These are phyloP conservation scores for Folsomia manolachei DNA, from an alignment of 2,888 invertebrate genomes.

Conservation along the genomic window DNA sequence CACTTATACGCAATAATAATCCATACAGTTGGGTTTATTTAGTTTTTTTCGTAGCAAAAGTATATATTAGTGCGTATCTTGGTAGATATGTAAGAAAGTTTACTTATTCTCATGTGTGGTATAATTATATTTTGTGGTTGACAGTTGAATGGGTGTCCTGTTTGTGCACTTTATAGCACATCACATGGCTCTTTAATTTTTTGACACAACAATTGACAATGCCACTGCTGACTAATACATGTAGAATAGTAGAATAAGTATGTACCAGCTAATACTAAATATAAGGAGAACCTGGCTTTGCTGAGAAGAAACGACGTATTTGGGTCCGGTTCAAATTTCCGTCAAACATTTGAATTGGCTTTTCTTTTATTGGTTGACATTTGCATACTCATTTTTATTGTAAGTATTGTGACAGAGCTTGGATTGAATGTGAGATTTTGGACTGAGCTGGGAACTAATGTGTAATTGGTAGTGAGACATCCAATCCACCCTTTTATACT, in stretches of 20 bases:
- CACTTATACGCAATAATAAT: too few relatives aligned
- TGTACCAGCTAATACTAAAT: not conserved
- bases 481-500: not conserved
- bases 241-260: too few relatives aligned
- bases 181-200: not conserved
- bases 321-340: constrained; percentile 13
- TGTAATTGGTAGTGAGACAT: not conserved
- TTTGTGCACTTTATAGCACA: not conserved
- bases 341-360: constrained; percentile 3
- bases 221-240: too few relatives aligned
- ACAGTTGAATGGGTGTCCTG: not conserved
- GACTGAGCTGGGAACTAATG: not conserved
- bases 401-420: not conserved
- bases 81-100: too few relatives aligned
- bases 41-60: too few relatives aligned
- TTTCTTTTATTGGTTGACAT: constrained; percentile 1
- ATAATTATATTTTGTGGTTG: not conserved
- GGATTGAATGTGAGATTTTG: not conserved
- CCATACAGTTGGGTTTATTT: too few relatives aligned
- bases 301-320: not conserved
- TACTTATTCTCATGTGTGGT: too few relatives aligned
- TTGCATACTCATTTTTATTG: constrained; percentile 6
- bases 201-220: constrained; percentile 10
- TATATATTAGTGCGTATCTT: not conserved
- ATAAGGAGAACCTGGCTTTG: too few relatives aligned